Percentiles rank a stretch among this genome's conserved stretches.
Conservation (phyloP, 2,113 vertebrate genomes). For the Brachyistius frenatus region DNA sequence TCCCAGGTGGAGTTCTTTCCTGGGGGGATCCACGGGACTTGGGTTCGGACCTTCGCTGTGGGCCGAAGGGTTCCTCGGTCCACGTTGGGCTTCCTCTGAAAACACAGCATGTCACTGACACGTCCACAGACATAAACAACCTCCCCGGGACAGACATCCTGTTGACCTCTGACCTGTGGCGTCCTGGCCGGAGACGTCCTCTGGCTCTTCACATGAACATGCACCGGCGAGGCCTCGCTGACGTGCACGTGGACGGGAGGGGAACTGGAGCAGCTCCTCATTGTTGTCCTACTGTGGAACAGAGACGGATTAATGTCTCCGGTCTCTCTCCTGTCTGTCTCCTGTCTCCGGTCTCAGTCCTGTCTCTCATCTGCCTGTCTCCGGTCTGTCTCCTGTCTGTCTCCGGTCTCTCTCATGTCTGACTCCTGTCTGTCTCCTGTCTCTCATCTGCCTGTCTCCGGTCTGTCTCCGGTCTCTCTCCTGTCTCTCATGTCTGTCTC, state of each 20-base stretch:
- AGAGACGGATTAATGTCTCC: background rate
- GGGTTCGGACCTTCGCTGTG: slow-evolving; percentile 87
- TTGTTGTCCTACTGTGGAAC: slow-evolving; percentile 85
- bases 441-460: too few relatives aligned
- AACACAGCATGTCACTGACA: background rate
- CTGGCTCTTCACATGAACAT: slow-evolving; percentile 92
- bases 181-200: slow-evolving; percentile 82
- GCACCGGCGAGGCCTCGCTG: slow-evolving; percentile 90
- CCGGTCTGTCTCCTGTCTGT: too few relatives aligned
- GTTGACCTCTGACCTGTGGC: slow-evolving; percentile 74
- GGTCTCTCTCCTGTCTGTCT: too few relatives aligned
- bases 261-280: slow-evolving; percentile 88
- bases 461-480: too few relatives aligned
- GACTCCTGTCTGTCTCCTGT: too few relatives aligned
- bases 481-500: too few relatives aligned
- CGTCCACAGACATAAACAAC: too few relatives aligned
- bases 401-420: too few relatives aligned
- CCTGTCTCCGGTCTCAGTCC: too few relatives aligned
- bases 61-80: slow-evolving; percentile 72
- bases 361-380: too few relatives aligned
- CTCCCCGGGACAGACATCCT: too few relatives aligned
- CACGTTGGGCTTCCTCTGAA: slow-evolving; percentile 57
- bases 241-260: slow-evolving; percentile 95
- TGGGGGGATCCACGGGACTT: slow-evolving; percentile 91
- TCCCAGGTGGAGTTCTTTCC: slow-evolving; percentile 87